These are phyloP conservation scores for Pseudonaja textilis DNA, from an alignment of 2,113 vertebrate genomes.

Conservation along the genomic window DNA sequence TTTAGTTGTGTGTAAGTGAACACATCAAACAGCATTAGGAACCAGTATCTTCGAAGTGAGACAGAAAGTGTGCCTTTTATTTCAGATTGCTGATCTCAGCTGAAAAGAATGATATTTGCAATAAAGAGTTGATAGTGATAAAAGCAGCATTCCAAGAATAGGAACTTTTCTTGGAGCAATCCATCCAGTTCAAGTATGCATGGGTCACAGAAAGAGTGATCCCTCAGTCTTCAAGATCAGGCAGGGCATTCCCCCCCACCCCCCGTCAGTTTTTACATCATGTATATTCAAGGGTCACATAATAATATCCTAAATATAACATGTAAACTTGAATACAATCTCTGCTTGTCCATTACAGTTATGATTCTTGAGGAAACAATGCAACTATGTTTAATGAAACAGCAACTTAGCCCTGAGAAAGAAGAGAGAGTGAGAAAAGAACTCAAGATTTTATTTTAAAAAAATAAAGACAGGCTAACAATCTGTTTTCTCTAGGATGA, in stretches of 20 bases:
- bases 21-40: neutral
- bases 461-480: neutral
- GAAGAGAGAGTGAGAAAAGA: neutral
- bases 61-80: neutral
- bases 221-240: neutral
- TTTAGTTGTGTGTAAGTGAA: neutral
- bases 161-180: neutral
- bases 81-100: neutral
- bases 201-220: neutral
- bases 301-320: neutral
- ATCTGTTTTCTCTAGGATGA: neutral
- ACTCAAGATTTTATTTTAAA: neutral
- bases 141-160: neutral
- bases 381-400: neutral
- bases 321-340: neutral
- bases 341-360: too few species aligned
- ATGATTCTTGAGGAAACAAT: neutral
- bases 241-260: accelerated
- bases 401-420: neutral
- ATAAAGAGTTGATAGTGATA: neutral
- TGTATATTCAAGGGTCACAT: neutral
- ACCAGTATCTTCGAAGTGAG: neutral
- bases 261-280: neutral
- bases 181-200: neutral
- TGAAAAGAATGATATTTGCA: neutral